Conservation (phyloP, 2,797 vertebrate genomes). For the Anguilla anguilla region DNA sequence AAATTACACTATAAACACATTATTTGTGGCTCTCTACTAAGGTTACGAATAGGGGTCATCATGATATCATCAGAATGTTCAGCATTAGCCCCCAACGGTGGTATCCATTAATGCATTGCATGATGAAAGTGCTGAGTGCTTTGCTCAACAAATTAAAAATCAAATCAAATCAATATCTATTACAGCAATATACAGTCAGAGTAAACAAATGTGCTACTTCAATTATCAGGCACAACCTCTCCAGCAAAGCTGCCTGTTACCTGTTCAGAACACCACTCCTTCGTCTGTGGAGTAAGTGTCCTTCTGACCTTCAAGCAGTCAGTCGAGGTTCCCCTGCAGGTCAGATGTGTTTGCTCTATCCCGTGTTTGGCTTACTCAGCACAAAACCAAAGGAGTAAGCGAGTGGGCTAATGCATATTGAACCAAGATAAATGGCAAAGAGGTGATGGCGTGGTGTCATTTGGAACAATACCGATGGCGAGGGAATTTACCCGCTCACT, state of each 20-base stretch:
- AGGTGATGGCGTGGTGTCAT: conserved; percentile 57
- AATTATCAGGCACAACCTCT: neutral
- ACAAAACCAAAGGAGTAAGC: neutral
- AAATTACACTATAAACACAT: neutral
- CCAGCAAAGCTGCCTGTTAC: neutral
- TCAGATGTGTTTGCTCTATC: neutral
- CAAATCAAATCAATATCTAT: conserved; percentile 1
- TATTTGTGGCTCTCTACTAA: neutral
- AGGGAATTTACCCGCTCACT: conserved; percentile 55
- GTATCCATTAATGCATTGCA: neutral
- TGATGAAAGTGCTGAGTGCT: neutral
- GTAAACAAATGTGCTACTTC: neutral
- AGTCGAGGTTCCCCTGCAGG: neutral
- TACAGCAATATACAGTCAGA: neutral
- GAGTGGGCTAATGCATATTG: conserved; percentile 52
- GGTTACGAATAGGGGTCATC: neutral
- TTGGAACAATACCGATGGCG: conserved; percentile 46
- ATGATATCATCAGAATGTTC: neutral
- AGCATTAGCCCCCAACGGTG: neutral
- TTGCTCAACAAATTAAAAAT: neutral
- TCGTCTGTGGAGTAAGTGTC: neutral
- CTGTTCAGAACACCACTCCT: neutral
- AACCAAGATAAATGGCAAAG: conserved; percentile 58
- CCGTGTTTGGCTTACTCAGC: neutral
- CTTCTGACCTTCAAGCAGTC: neutral